Conservation (phyloP, 2,797 vertebrate species). For the Decapterus maruadsi region DNA sequence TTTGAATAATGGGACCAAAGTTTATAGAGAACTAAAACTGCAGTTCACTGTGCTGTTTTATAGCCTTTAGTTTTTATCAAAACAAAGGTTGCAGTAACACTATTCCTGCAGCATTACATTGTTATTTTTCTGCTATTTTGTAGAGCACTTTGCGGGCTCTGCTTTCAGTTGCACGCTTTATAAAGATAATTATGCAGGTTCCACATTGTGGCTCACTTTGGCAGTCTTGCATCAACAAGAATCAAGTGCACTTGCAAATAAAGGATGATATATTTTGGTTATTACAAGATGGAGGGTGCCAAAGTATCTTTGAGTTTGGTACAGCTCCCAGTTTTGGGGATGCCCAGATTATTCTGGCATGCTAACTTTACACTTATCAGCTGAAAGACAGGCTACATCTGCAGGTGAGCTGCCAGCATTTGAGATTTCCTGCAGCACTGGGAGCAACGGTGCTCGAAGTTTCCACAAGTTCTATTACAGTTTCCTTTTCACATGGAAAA, state of each 20-base stretch:
- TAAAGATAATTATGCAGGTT: slow-evolving; percentile 39
- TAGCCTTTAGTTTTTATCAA: slow-evolving; percentile 19
- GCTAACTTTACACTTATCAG: slow-evolving; percentile 55
- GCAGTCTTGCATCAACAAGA: slow-evolving; percentile 40
- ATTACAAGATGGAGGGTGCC: slow-evolving; percentile 24
- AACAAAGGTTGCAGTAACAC: slow-evolving; percentile 8
- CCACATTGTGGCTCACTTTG: slow-evolving; percentile 36
- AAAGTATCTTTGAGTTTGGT: slow-evolving; percentile 47
- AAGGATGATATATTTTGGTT: slow-evolving; percentile 43
- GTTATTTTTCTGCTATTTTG: slow-evolving; percentile 22
- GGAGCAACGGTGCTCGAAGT: slow-evolving; percentile 39
- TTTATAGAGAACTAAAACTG: slow-evolving; percentile 4
- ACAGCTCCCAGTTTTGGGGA: slow-evolving; percentile 50
- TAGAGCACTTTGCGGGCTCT: slow-evolving; percentile 19
- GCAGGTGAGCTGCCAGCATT: slow-evolving; percentile 55
- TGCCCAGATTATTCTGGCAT: slow-evolving; percentile 49
- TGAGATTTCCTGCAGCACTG: slow-evolving; percentile 34
- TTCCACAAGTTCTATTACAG: slow-evolving; percentile 33
- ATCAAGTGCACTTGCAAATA: slow-evolving; percentile 33
- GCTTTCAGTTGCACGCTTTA: slow-evolving; percentile 20
- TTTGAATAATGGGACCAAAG: slow-evolving; percentile 27
- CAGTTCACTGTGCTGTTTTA: slow-evolving; percentile 13
- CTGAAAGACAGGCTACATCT: slow-evolving; percentile 50
- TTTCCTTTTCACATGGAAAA: slow-evolving; percentile 21
- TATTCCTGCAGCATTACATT: slow-evolving; percentile 25